Conservation (phyloP, 2,888 invertebrate species). For the Pardosa pseudoannulata region DNA sequence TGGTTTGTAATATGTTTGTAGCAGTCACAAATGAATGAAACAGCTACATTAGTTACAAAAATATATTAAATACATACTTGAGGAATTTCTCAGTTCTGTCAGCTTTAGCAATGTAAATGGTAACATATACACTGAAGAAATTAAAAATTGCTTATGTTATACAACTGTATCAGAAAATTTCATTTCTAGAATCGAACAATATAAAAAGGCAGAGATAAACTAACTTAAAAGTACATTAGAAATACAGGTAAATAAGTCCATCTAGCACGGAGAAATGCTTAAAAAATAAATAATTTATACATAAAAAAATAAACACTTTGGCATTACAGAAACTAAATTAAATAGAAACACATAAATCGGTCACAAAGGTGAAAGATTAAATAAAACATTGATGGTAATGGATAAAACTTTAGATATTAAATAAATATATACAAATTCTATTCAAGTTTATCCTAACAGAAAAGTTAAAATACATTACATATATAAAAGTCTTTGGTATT, state of each 20-base stretch:
- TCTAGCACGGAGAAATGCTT: neutral
- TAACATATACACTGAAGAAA: neutral
- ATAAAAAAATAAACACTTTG: slow-evolving; percentile 9
- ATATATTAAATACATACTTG: neutral
- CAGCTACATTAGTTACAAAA: slow-evolving; percentile 6
- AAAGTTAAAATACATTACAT: slow-evolving; percentile 21
- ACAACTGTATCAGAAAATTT: too few relatives aligned
- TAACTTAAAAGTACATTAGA: neutral
- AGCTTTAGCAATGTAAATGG: neutral
- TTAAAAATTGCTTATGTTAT: neutral
- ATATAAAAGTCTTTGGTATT: slow-evolving; percentile 50
- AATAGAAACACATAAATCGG: neutral
- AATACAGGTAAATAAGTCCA: neutral
- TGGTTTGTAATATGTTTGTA: neutral
- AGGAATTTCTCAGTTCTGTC: too few relatives aligned
- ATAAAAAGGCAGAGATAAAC: neutral
- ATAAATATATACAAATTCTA: slow-evolving; percentile 9
- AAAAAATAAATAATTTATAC: slow-evolving; percentile 13
- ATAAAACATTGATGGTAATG: neutral
- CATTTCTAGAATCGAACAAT: neutral
- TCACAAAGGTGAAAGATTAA: neutral
- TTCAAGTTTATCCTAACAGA: neutral
- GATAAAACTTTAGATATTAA: neutral
- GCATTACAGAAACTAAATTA: neutral
- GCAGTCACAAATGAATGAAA: neutral